A percentile compares a stretch with the other conserved stretches of the same genome.
Evolutionary conservation across 2,113 vertebrate species (phyloP).

Genomic region (Aptenodytes forsteri): DNA sequence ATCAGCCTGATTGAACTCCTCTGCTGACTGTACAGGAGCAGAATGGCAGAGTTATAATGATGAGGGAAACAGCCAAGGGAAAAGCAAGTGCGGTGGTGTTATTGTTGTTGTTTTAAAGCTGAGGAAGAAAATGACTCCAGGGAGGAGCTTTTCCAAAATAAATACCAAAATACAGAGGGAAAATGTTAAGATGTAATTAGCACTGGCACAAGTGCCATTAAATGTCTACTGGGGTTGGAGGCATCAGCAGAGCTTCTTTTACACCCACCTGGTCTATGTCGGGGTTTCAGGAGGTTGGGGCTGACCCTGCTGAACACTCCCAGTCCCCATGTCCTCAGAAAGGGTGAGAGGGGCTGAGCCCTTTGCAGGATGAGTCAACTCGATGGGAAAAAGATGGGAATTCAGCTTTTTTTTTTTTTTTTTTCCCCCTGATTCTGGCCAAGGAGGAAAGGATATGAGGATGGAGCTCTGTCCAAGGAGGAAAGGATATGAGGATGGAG

Average conservation of each 20-base stretch:
- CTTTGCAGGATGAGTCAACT: not conserved
- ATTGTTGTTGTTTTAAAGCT: slow-evolving; percentile 55
- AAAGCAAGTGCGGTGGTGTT: slow-evolving; percentile 3
- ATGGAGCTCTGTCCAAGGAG: not conserved
- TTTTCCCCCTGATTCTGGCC: not conserved
- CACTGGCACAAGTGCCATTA: not conserved
- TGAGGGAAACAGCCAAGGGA: slow-evolving; percentile 54
- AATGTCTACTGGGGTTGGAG: not conserved
- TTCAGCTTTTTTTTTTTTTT: not conserved
- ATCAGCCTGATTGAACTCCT: slow-evolving; percentile 71
- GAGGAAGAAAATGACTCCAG: slow-evolving; percentile 52
- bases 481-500: not conserved
- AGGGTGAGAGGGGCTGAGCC: not conserved
- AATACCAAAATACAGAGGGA: slow-evolving; percentile 55
- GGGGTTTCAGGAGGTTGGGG: not conserved
- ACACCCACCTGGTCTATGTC: not conserved
- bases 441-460: not conserved
- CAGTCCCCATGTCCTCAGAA: rapidly evolving
- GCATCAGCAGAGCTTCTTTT: not conserved
- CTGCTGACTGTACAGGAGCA: slow-evolving; percentile 61
- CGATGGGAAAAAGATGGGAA: not conserved
- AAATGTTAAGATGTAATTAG: slow-evolving; percentile 62
- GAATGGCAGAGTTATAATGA: slow-evolving; percentile 53
- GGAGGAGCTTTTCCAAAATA: slow-evolving; percentile 65
- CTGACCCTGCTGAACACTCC: not conserved